Base-by-base conservation (phyloP, 2,113 vertebrate genomes). In the Sinocyclocheilus maitianheensis region DNA sequence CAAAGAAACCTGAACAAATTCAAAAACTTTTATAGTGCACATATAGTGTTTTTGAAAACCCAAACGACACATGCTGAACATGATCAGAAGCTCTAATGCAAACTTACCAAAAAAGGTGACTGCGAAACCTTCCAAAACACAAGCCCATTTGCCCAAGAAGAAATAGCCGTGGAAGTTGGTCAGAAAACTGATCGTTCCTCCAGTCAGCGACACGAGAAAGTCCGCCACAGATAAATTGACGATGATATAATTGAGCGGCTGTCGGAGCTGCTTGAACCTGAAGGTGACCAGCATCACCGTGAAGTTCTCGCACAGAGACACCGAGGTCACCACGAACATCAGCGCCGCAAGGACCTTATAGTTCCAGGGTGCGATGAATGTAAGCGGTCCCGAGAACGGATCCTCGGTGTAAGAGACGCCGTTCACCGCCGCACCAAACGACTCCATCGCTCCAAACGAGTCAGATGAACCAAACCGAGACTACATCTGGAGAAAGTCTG, bases 31-130 rank as follows among this genome's bases (percentile, higher is more conserved):
- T 37, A 1, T 43, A 43, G 40, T 43, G 40, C 7, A 9, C 6
- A 8, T 40, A 40, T 6, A 40, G 40, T 40, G 5, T 40, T 40
- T 40, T 40, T 40, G 40, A 65, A 12, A 65, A 0, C n/a, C 11
- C 11, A 65, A 63, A 65, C 24, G 6, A 65, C 5, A 65, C 48
- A 48, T 43, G 43, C 1, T 48, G 62, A 65, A 4, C 8, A 9
- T 8, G 14, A 16, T 20, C 14, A 13, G 2, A 16, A 60, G 20
- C 2, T 60, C 58, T 3, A 9, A n/a, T 1, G 34, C 40, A 20
- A 77, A 77, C n/a, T 95, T 94, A 98, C 97, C 97, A 84, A 98
- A 97, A 91, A 94, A 98, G 6, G 97, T 97, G 43, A 98, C 97
- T 0, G 96, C 96, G 87, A 98, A 98, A 62, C 97, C 97, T 91